phyloP scores from a whole-genome alignment of 2,888 invertebrate species.

The Poecilus cupreus region DNA sequence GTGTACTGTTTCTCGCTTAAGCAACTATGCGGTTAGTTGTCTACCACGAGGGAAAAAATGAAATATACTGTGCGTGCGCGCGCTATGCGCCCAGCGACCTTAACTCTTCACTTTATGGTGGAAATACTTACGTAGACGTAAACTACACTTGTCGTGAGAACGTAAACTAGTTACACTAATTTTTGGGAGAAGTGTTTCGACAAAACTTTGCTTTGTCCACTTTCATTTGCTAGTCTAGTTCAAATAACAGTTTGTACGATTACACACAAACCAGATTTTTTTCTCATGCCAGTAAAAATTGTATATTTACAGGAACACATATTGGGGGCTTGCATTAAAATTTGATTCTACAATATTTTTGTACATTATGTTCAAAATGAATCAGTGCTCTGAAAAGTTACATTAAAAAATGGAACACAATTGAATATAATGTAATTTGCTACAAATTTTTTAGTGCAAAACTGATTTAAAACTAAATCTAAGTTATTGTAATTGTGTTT shows the following conservation, averaged over 20 bases:
- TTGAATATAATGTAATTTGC: too few species aligned
- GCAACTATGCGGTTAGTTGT: conserved; percentile 30
- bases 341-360: too few species aligned
- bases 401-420: too few species aligned
- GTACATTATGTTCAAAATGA: too few species aligned
- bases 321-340: too few species aligned
- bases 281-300: too few species aligned
- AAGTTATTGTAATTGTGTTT: too few species aligned
- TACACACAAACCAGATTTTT: not conserved
- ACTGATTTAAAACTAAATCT: too few species aligned
- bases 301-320: too few species aligned
- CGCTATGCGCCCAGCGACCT: not conserved
- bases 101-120: not conserved
- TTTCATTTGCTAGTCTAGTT: not conserved
- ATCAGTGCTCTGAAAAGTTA: too few species aligned
- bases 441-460: too few species aligned
- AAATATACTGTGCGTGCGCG: not conserved
- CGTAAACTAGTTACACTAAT: conserved; percentile 4
- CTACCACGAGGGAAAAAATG: conserved; percentile 12
- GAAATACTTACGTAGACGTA: not conserved
- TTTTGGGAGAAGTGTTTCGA: not conserved
- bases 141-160: conserved; percentile 20
- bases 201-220: not conserved
- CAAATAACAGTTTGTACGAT: not conserved
- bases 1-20: conserved; percentile 21